Base-by-base conservation (phyloP, 2,797 vertebrate genomes). In the Hydrophis major region DNA sequence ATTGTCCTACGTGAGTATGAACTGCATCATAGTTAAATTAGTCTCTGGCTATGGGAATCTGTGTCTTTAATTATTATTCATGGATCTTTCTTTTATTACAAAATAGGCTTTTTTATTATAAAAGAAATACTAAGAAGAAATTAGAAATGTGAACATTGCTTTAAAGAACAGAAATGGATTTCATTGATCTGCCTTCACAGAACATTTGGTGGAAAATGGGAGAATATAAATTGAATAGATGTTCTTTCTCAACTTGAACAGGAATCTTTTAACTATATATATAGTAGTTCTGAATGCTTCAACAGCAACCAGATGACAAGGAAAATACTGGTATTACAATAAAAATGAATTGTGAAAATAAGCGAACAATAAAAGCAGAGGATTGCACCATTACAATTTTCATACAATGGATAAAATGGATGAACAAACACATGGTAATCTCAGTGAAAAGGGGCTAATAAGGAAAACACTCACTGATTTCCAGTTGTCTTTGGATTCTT, bases 401-500 rank as follows among this genome's bases (percentile, higher is more conserved):
- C 27, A 53, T 53, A 53, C 50, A 53, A 10, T 55, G 69, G 14
- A 12, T 53, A 50, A 47, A 18, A 18, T 27, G 6, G 16, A 27
- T n/a, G 42, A 47, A 61, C 37, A 47, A 61, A n/a, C 5, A 13
- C 4, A n/a, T 2, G 13, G 22, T 50, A 28, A 8, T 37, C 18
- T n/a, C 6, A 28, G 86, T 11, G 50, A 32, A 55, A 66, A 18
- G 55, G 50, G 87, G 42, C 37, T 2, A 20, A 13, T 2, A 16
- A 4, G 32, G 50, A 93, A 66, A 37, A 6, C 7, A 98, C 99
- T 99, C 96, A 99, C 99, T 99, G 98, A 99, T 99, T 97, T 99
- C 99, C 95, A 99, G 98, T 96, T 99, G 99, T 93, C 99, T 98
- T 97, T 99, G 99, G 94, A 99, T 99, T 92, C 99, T 98, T 92